Base-by-base conservation (phyloP, 2,888 invertebrate species). In the Drosophila anomalata region DNA sequence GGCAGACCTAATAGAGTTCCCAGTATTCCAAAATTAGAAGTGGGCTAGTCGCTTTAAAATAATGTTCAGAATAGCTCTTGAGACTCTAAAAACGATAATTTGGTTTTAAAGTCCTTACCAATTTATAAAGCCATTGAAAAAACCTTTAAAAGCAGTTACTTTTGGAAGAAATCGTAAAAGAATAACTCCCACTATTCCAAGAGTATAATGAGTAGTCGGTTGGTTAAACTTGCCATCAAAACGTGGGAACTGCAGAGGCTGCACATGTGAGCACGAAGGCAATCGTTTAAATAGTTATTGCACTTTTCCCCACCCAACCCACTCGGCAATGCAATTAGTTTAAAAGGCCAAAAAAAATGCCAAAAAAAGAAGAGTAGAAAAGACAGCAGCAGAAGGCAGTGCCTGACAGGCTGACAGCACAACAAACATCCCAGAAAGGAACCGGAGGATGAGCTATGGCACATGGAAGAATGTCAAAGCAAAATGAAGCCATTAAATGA, bases 401-500 rank as follows among this genome's bases (percentile, higher is more conserved):
- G 78, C 46, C 68, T 75, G 87, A 87, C 81, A 84, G 76, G 55
- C 75, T 83, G 82, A 87, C 87, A 81, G 79, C 68, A 72, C 72
- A 79, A 78, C 76, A 79, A 81, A 78, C 79, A 83, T 73, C 80
- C 61, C 74, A 54, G 59, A 47, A 48, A 39, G 26, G 11, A 11
- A 29, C 41, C 14, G 51, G 60, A 31, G 69, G 62, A 70, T 69
- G 76, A 78, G 66, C 77, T 54, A 60, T 44, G 78, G 70, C 71
- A 60, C 80, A 80, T 76, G 84, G 72, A 75, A 77, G 79, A 84
- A 85, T 84, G 87, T 84, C 87, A 84, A 82, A 87, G 84, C 86
- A 87, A 63, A 87, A 85, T 87, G 83, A 84, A 84, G 87, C 82
- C 87, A 84, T 84, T 84, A 84, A 84, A 82, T 80, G 84, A 86